Evolutionary conservation across 2,113 vertebrate genomes (phyloP).

Genomic region (Rhynchomys soricoides): DNA sequence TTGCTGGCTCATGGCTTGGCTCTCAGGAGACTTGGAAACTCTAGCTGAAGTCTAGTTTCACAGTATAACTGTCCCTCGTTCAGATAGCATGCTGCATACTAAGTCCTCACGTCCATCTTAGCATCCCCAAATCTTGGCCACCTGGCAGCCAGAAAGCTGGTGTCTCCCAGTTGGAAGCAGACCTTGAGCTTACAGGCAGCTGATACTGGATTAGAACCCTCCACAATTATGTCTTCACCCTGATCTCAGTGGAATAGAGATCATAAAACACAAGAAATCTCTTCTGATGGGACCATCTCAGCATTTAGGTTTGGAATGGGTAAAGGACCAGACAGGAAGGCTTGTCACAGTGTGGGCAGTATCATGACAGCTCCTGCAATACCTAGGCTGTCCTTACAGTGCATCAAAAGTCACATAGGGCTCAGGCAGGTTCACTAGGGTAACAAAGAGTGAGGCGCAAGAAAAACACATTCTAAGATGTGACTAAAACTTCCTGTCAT

Average conservation of each 20-base stretch:
- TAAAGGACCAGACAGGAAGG: background rate
- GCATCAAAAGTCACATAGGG: background rate
- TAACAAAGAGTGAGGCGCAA: background rate
- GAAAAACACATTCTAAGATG: background rate
- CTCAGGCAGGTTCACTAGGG: background rate
- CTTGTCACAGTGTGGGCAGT: background rate
- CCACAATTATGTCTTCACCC: background rate
- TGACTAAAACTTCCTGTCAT: background rate
- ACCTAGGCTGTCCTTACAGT: background rate
- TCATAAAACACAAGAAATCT: background rate
- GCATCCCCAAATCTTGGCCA: background rate
- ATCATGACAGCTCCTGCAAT: background rate
- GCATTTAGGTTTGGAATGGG: background rate
- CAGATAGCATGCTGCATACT: background rate
- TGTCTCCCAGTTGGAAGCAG: background rate
- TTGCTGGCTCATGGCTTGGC: background rate
- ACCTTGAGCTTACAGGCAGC: background rate
- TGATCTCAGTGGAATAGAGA: background rate
- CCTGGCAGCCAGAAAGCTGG: background rate
- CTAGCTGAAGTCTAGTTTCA: background rate
- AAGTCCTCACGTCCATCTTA: background rate
- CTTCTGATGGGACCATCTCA: conserved; percentile 73
- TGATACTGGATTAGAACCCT: background rate
- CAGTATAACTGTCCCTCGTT: background rate
- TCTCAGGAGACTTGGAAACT: background rate